phyloP scores from a whole-genome alignment of 2,888 invertebrate species.

The Leptinotarsa juncta region DNA sequence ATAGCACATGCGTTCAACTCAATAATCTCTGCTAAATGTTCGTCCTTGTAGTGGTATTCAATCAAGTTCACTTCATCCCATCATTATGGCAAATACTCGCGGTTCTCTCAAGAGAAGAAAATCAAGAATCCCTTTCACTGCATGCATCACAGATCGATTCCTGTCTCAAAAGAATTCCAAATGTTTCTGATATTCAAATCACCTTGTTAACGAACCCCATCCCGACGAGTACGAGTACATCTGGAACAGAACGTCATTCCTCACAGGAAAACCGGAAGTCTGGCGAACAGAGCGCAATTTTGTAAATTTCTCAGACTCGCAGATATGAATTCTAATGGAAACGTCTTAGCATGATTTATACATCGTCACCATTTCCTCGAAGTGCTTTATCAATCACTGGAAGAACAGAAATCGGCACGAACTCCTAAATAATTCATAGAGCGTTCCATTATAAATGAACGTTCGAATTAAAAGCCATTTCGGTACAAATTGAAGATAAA shows the following conservation, averaged over 20 bases:
- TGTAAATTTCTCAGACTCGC: conserved; percentile 2
- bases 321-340: conserved; percentile 36
- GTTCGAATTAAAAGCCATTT: conserved; percentile 31
- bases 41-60: too few relatives aligned
- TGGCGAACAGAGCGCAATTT: neutral
- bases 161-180: neutral
- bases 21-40: too few relatives aligned
- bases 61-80: too few relatives aligned
- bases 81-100: too few relatives aligned
- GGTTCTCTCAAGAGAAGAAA: too few relatives aligned
- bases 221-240: neutral
- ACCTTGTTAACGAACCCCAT: neutral
- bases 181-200: neutral
- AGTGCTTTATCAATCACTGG: conserved; percentile 40
- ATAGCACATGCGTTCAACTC: too few relatives aligned
- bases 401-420: conserved; percentile 34
- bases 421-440: conserved; percentile 35
- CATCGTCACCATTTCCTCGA: conserved; percentile 28
- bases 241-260: neutral
- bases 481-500: conserved; percentile 24
- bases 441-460: conserved; percentile 31
- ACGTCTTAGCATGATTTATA: conserved; percentile 39
- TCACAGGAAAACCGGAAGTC: neutral
- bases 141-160: neutral
- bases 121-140: too few relatives aligned